These are phyloP conservation scores for Herpailurus yagouaroundi DNA, from an alignment of 2,113 vertebrate genomes.

Conservation along the genomic window DNA sequence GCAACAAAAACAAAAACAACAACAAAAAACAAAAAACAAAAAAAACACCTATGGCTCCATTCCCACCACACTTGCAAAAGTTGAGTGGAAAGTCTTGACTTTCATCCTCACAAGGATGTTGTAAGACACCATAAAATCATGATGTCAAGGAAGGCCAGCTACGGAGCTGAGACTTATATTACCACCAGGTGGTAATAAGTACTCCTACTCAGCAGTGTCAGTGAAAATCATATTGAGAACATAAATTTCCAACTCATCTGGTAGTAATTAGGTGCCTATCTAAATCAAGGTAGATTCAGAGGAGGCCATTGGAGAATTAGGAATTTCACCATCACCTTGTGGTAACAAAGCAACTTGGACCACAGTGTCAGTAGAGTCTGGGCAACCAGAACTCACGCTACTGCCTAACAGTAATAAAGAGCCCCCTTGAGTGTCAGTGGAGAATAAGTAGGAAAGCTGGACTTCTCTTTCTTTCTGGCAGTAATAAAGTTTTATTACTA, in stretches of 20 bases:
- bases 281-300: not conserved
- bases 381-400: not conserved
- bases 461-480: not conserved
- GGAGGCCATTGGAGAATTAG: not conserved
- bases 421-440: not conserved
- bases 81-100: not conserved
- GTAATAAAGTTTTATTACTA: not conserved
- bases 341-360: not conserved
- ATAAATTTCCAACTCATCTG: not conserved
- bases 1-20: not conserved
- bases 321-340: not conserved
- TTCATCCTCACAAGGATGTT: not conserved
- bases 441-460: not conserved
- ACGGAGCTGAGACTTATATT: not conserved
- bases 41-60: not conserved
- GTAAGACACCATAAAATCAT: not conserved
- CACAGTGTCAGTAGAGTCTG: not conserved
- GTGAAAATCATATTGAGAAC: not conserved
- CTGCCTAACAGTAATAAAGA: not conserved
- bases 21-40: not conserved
- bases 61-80: not conserved
- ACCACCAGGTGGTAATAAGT: not conserved
- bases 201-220: not conserved
- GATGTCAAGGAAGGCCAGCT: not conserved
- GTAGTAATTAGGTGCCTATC: not conserved